Evolutionary conservation across 1,140 invertebrate genomes (phyloP).

Genomic region (Heliconius hermathena): DNA sequence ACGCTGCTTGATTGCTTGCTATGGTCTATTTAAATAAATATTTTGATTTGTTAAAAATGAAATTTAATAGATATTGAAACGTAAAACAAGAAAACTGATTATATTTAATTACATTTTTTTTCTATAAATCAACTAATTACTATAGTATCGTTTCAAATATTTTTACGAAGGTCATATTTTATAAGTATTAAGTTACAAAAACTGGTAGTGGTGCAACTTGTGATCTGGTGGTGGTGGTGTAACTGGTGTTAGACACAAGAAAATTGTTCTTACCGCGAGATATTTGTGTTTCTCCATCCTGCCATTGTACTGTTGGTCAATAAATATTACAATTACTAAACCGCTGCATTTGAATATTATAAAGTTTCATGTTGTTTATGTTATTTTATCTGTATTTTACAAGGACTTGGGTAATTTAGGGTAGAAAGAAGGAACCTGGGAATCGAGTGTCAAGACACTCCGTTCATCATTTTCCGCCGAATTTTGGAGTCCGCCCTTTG

Average conservation of each 20-base stretch:
- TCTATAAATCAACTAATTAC: neutral
- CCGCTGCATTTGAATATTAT: neutral
- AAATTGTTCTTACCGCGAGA: constrained; percentile 37
- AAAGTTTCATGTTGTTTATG: neutral
- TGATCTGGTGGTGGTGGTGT: constrained; percentile 17
- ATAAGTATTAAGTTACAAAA: constrained; percentile 2
- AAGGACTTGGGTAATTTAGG: neutral
- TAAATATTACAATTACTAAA: constrained; percentile 16
- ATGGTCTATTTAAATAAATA: too few relatives aligned
- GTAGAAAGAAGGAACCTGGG: too few relatives aligned
- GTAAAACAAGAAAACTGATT: neutral
- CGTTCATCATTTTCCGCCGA: too few relatives aligned
- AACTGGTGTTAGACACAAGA: constrained; percentile 30
- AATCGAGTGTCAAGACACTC: too few relatives aligned
- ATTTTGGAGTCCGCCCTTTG: too few relatives aligned
- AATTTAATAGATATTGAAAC: neutral
- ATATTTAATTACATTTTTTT: neutral
- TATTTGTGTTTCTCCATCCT: constrained; percentile 25
- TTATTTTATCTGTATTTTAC: neutral
- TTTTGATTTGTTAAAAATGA: too few relatives aligned
- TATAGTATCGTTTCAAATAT: neutral
- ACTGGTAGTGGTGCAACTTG: constrained; percentile 22
- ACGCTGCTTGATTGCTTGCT: too few relatives aligned
- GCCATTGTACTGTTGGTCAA: constrained; percentile 24
- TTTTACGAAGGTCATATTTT: neutral